A percentile compares a stretch with the other conserved stretches of the same genome.
These are phyloP conservation scores for Isaurus tuberculatus DNA, from an alignment of 92 coral and sea anemone genomes.

Conservation along the genomic window DNA sequence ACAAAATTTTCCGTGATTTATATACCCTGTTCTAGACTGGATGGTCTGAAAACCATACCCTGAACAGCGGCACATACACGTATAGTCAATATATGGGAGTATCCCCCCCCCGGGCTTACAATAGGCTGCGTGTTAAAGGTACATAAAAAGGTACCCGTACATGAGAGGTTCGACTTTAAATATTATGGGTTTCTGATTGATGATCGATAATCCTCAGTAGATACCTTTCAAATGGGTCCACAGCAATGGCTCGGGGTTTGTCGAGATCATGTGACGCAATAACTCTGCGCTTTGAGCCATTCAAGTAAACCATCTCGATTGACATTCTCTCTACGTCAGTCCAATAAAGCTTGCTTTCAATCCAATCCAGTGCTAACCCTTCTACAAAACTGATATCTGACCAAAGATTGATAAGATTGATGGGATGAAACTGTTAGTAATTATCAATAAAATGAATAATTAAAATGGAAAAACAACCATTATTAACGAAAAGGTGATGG, in stretches of 20 bases:
- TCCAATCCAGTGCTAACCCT: constrained; percentile 29
- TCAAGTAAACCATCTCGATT: constrained; percentile 17
- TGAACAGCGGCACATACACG: too few species aligned
- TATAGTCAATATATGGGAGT: too few species aligned
- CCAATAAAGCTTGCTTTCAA: constrained; percentile 35
- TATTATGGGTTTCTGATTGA: too few species aligned
- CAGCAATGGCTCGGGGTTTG: constrained; percentile 27
- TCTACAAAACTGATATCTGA: constrained; percentile 23
- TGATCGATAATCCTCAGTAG: background rate
- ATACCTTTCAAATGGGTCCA: constrained; percentile 19
- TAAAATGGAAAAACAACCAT: too few species aligned
- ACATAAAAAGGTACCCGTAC: too few species aligned
- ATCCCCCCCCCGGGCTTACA: too few species aligned
- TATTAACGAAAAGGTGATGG: background rate
- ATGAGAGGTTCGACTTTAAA: too few species aligned
- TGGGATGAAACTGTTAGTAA: background rate
- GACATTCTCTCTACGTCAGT: constrained; percentile 8
- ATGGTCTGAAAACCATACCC: too few species aligned
- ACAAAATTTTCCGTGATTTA: too few species aligned
- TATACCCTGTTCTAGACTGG: too few species aligned
- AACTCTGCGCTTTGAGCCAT: constrained; percentile 14
- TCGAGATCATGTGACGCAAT: constrained; percentile 18
- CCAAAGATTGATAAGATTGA: background rate
- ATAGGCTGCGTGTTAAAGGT: too few species aligned
- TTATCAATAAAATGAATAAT: background rate